Conservation (phyloP, 2,888 invertebrate genomes). For the Sisyra terminalis region DNA sequence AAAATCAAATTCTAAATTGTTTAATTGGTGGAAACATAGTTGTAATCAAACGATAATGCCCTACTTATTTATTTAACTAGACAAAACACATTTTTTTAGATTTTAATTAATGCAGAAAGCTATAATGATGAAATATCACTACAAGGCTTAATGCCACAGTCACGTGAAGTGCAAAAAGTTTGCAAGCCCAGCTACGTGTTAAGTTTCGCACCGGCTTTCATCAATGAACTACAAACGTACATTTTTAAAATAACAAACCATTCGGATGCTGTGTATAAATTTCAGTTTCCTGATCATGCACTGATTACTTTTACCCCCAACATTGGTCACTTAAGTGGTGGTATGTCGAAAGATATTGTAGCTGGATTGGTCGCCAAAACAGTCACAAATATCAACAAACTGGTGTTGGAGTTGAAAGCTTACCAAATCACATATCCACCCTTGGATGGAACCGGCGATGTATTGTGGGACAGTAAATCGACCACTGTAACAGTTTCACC, state of each 20-base stretch:
- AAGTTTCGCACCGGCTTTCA: slow-evolving; percentile 23
- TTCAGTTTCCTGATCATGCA: slow-evolving; percentile 21
- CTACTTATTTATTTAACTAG: too few species aligned
- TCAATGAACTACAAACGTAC: slow-evolving; percentile 23
- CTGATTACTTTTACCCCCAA: background rate
- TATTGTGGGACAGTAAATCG: too few species aligned
- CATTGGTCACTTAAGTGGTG: slow-evolving; percentile 5
- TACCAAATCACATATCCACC: too few species aligned
- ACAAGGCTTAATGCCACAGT: slow-evolving; percentile 16
- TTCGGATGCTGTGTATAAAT: slow-evolving; percentile 23
- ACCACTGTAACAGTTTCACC: too few species aligned
- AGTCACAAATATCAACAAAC: slow-evolving; percentile 14
- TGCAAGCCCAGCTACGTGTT: slow-evolving; percentile 17
- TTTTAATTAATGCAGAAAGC: slow-evolving; percentile 27
- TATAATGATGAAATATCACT: slow-evolving; percentile 28
- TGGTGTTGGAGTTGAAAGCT: too few species aligned
- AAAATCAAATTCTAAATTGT: too few species aligned
- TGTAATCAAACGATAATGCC: too few species aligned
- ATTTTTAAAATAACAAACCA: slow-evolving; percentile 27
- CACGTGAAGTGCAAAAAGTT: too few species aligned
- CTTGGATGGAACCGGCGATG: too few species aligned
- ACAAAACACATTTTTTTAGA: slow-evolving; percentile 6
- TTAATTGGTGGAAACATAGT: too few species aligned
- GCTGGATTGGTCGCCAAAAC: slow-evolving; percentile 7
- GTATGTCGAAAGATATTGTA: slow-evolving; percentile 3